Base-by-base conservation (phyloP, 2,797 vertebrate species). In the Falco concolor region DNA sequence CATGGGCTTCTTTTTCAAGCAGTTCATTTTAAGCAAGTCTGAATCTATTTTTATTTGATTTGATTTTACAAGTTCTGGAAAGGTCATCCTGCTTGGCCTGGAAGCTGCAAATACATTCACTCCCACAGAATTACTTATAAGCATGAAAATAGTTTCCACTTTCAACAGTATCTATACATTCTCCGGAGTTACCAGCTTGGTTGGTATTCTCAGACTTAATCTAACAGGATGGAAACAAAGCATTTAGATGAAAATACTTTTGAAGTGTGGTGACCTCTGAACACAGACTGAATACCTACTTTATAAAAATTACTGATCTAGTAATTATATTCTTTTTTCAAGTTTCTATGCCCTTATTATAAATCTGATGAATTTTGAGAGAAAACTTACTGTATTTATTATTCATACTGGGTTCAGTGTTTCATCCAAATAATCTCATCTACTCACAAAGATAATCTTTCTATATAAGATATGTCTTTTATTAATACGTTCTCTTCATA, bases 1-100 rank as follows among this genome's bases (percentile, higher is more conserved):
- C 15, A 3, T 84, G 45, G 16, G 15, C 57, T 73, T 53, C 89
- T 94, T 95, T 96, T 90, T 61, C 57, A 87, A 82, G 94, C 38
- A 63, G 63, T 82, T 94, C 85, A 90, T 95, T 95, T 84, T 96
- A 94, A 96, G 95, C 89, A 97, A 95, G 95, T 87, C 23, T 91
- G 90, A 92, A 93, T 97, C 97, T 97, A 84, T 97, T 97, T 97
- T 97, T 94, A 94, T 96, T 95, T 95, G 91, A 96, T 97, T 96
- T 97, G 97, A 95, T 96, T 97, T 97, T 97, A 90, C 95, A 97
- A 97, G 95, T 95, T 94, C 95, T 92, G 85, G 90, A 95, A 92
- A 94, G 97, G 97, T 98, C 97, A 96, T 56, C 69, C 84, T 92
- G 89, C 87, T 94, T 97, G 96, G 97, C 96, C 97, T 96, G 81